phyloP scores from a whole-genome alignment of 2,113 vertebrate genomes.

The Cinclus cinclus region DNA sequence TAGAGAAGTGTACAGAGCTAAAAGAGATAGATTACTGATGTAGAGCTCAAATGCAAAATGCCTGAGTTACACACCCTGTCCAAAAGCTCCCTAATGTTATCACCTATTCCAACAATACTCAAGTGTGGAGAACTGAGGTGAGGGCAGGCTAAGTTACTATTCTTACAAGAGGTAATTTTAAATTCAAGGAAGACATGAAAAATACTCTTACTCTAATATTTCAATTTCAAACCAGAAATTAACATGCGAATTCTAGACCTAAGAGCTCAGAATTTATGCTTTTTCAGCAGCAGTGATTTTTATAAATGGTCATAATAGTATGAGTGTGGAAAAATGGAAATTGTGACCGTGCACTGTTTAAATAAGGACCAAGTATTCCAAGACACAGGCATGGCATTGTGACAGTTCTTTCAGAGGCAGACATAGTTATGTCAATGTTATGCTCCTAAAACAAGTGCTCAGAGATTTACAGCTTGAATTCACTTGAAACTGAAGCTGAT shows the following conservation, averaged over 20 bases:
- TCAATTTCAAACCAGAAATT: background rate
- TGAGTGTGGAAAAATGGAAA: background rate
- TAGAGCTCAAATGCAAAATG: background rate
- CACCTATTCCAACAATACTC: background rate
- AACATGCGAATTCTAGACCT: background rate
- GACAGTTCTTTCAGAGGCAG: background rate
- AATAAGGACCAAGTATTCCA: background rate
- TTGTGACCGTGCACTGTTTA: background rate
- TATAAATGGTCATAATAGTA: background rate
- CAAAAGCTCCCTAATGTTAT: background rate
- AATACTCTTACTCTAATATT: background rate
- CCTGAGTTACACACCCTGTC: background rate
- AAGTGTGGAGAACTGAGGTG: background rate
- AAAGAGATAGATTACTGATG: background rate
- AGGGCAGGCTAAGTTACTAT: background rate
- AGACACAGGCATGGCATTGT: background rate
- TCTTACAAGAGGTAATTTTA: background rate
- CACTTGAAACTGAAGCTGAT: background rate
- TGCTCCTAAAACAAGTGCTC: background rate
- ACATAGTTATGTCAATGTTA: background rate
- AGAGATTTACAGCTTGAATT: background rate
- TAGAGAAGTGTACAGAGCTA: background rate
- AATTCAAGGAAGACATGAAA: background rate
- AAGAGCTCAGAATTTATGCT: background rate
- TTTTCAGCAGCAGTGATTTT: background rate